Conservation (phyloP, 1,140 invertebrate genomes). For the Orchesella cincta region DNA sequence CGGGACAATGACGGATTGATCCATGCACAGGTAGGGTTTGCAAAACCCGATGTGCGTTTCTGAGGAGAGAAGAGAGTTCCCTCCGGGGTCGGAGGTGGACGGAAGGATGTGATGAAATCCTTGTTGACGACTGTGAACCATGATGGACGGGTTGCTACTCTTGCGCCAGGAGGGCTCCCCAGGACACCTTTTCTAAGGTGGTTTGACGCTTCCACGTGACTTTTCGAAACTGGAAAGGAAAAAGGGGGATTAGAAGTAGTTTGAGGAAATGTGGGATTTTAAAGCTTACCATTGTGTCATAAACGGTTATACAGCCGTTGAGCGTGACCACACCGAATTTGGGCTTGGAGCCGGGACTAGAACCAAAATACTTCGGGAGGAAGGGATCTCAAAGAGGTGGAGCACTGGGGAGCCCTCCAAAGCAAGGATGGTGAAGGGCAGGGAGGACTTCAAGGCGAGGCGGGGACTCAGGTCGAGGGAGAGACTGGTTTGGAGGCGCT, state of each 20-base stretch:
- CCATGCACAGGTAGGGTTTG: conserved; percentile 5
- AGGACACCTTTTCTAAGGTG: neutral
- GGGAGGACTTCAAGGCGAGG: neutral
- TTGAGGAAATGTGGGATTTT: neutral
- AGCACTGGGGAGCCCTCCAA: neutral
- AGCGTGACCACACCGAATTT: neutral
- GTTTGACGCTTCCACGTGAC: neutral
- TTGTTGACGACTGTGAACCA: conserved; percentile 1
- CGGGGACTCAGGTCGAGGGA: too few species aligned
- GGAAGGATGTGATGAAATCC: neutral
- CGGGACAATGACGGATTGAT: conserved; percentile 3
- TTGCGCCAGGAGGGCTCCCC: neutral
- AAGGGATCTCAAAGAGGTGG: neutral
- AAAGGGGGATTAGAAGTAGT: neutral
- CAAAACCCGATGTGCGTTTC: conserved; percentile 13
- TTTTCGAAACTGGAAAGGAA: conserved; percentile 1
- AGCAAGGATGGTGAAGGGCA: neutral
- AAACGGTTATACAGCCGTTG: neutral
- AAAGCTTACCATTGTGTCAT: conserved; percentile 7
- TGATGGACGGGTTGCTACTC: neutral
- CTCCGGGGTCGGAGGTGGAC: neutral
- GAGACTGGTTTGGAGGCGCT: too few species aligned
- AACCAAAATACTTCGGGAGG: neutral
- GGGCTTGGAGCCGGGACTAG: neutral
- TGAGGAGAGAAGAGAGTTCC: neutral